These are phyloP conservation scores for Aleiodes sp. DNA, from an alignment of 1,140 invertebrate species.

Conservation along the genomic window DNA sequence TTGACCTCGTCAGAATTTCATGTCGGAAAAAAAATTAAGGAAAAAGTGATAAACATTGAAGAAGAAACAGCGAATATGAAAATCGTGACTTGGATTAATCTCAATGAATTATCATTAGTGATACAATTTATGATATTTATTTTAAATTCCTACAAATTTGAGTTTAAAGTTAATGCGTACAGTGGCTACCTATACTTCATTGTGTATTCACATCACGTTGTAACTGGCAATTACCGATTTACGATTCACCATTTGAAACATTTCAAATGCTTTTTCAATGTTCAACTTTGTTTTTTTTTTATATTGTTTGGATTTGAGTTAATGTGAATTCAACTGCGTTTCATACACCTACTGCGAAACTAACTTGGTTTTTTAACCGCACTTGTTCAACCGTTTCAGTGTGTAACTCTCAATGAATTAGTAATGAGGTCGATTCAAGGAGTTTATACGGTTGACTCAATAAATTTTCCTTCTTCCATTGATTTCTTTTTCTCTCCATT, in stretches of 20 bases:
- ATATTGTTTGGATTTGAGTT: constrained; percentile 12
- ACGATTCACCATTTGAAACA: constrained; percentile 8
- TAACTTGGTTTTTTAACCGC: neutral
- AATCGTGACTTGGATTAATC: constrained; percentile 30
- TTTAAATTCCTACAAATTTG: constrained; percentile 14
- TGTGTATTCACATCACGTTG: neutral
- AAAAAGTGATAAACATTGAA: neutral
- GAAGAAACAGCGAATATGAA: constrained; percentile 1
- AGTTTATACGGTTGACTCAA: neutral
- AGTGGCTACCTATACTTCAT: neutral
- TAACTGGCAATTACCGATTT: constrained; percentile 24
- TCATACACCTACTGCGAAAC: neutral
- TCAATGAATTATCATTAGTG: neutral
- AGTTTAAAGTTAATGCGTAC: constrained; percentile 17
- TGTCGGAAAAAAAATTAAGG: neutral
- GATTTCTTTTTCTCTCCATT: neutral
- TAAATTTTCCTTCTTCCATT: neutral
- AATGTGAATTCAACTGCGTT: neutral
- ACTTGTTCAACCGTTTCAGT: neutral
- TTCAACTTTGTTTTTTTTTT: neutral
- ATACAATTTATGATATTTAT: neutral
- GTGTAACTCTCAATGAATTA: neutral
- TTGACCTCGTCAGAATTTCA: neutral
- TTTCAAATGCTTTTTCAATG: neutral
- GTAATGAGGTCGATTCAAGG: neutral